phyloP scores from a whole-genome alignment of 2,888 invertebrate genomes.

The Drosophila hamatofila region DNA sequence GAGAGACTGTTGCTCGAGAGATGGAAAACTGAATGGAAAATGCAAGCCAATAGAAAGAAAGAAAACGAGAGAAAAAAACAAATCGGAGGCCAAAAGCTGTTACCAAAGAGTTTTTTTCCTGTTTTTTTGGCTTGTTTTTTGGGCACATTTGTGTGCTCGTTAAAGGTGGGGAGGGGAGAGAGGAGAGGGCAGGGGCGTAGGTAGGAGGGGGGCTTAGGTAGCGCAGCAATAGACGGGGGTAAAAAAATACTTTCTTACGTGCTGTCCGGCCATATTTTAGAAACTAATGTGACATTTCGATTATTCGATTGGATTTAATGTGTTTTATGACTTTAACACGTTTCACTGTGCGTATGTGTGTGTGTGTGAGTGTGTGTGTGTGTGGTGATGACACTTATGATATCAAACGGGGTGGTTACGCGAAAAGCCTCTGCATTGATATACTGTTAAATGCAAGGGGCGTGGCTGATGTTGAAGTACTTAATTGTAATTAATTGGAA shows the following conservation, averaged over 20 bases:
- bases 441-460: slow-evolving; percentile 53
- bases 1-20: not conserved
- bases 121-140: slow-evolving; percentile 36
- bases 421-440: slow-evolving; percentile 35
- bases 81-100: slow-evolving; percentile 39
- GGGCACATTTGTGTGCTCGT: slow-evolving; percentile 73
- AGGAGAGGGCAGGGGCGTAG: not conserved
- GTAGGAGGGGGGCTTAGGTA: not conserved
- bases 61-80: slow-evolving; percentile 1
- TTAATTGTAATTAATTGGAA: slow-evolving; percentile 28
- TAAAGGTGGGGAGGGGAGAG: slow-evolving; percentile 21
- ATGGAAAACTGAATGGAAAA: slow-evolving; percentile 30
- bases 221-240: not conserved
- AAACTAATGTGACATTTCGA: slow-evolving; percentile 86
- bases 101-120: slow-evolving; percentile 64
- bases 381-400: slow-evolving; percentile 59
- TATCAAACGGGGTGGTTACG: slow-evolving; percentile 14
- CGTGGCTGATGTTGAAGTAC: slow-evolving; percentile 38
- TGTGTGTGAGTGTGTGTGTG: slow-evolving; percentile 24
- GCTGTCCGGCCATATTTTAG: slow-evolving; percentile 84
- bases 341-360: slow-evolving; percentile 45
- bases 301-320: slow-evolving; percentile 86
- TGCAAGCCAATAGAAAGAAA: not conserved
- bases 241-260: slow-evolving; percentile 55
- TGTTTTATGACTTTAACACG: slow-evolving; percentile 84